Evolutionary conservation across 1,140 invertebrate species (phyloP).

Genomic region (Macrocentrus cingulum): DNA sequence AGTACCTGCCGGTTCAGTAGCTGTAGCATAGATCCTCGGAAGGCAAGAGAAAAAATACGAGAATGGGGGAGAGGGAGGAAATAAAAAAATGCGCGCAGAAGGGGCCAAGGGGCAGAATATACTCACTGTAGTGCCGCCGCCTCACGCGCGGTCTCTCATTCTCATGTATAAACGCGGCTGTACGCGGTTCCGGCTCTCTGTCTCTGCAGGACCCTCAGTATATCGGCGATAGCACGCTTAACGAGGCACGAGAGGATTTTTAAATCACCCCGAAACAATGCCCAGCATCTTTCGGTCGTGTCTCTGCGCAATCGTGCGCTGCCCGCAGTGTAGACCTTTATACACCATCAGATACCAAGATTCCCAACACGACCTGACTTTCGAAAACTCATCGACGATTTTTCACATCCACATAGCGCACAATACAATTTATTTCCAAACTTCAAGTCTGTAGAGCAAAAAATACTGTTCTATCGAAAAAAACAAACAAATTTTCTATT

Average conservation of each 20-base stretch:
- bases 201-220: conserved; percentile 31
- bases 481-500: too few relatives aligned
- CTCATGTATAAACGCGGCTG: neutral
- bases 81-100: conserved; percentile 23
- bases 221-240: conserved; percentile 54
- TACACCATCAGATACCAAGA: conserved; percentile 56
- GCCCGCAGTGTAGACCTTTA: conserved; percentile 25
- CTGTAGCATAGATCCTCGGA: conserved; percentile 19
- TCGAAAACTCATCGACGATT: conserved; percentile 5
- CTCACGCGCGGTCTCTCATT: conserved; percentile 1
- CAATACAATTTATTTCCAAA: too few relatives aligned
- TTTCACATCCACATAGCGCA: too few relatives aligned
- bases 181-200: conserved; percentile 3
- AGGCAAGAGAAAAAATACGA: conserved; percentile 9
- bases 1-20: conserved; percentile 16
- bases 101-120: conserved; percentile 28
- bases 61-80: neutral
- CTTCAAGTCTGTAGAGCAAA: too few relatives aligned
- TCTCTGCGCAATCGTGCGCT: too few relatives aligned
- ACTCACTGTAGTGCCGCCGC: conserved; percentile 1
- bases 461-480: too few relatives aligned
- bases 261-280: conserved; percentile 44
- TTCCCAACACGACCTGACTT: conserved; percentile 46
- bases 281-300: conserved; percentile 27
- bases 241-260: conserved; percentile 59